A percentile compares a stretch with the other conserved stretches of the same genome.
Evolutionary conservation across 1,140 invertebrate species (phyloP).

Genomic region (Macrotrachela quadricornifera): DNA sequence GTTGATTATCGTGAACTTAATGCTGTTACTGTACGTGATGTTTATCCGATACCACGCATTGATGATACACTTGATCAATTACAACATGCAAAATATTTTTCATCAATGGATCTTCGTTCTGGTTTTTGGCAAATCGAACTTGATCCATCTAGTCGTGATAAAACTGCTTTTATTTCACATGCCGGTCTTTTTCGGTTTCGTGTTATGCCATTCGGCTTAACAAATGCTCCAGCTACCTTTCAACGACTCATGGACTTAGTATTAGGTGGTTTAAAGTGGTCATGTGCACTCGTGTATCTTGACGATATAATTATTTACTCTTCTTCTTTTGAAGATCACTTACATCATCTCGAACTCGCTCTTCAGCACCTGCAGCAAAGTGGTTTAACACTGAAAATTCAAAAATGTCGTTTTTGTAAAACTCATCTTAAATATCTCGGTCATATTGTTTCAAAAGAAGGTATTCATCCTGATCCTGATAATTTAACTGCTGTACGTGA

Average conservation of each 20-base stretch:
- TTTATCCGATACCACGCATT: background rate
- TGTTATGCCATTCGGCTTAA: slow-evolving; percentile 4
- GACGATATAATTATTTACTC: too few species aligned
- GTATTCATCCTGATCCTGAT: slow-evolving; percentile 8
- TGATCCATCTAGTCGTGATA: background rate
- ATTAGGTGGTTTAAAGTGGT: slow-evolving; percentile 7
- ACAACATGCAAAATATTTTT: background rate
- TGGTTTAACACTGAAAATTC: too few species aligned
- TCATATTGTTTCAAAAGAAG: too few species aligned
- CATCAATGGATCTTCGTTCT: background rate
- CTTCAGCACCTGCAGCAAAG: too few species aligned
- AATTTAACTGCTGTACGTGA: slow-evolving; percentile 8
- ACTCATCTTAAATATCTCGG: too few species aligned
- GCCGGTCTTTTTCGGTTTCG: background rate
- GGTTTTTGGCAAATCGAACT: background rate
- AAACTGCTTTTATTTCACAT: slow-evolving; percentile 1
- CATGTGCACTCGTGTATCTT: too few species aligned
- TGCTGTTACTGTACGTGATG: slow-evolving; percentile 8
- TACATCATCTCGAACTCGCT: too few species aligned
- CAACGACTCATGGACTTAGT: slow-evolving; percentile 18
- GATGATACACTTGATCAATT: background rate
- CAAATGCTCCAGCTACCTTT: slow-evolving; percentile 23
- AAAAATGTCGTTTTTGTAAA: too few species aligned
- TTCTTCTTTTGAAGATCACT: too few species aligned
- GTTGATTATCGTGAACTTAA: slow-evolving; percentile 11